phyloP scores from a whole-genome alignment of 2,888 invertebrate genomes.

The Uropetala carovei region DNA sequence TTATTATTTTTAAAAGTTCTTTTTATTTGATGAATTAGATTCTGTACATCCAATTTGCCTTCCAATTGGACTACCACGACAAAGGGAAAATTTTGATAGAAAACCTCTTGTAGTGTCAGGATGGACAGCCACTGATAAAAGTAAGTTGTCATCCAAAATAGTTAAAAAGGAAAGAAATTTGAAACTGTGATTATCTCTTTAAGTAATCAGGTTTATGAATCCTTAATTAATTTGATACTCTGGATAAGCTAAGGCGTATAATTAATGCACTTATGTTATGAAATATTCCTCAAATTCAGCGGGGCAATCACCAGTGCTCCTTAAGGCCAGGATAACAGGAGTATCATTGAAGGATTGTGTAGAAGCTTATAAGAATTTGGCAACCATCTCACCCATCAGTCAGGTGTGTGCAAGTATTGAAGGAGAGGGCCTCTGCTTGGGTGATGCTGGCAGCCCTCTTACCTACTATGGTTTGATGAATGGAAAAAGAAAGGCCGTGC shows the following conservation, averaged over 20 bases:
- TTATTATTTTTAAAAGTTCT: too few species aligned
- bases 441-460: background rate
- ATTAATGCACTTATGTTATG: too few species aligned
- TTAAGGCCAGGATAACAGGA: background rate
- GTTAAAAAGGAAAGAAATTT: too few species aligned
- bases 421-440: background rate
- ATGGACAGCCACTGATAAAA: slow-evolving; percentile 65
- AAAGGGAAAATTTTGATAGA: background rate
- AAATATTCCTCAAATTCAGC: background rate
- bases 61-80: slow-evolving; percentile 1
- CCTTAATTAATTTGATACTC: too few species aligned
- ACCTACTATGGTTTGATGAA: background rate
- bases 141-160: slow-evolving; percentile 13
- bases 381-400: background rate
- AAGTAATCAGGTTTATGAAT: too few species aligned
- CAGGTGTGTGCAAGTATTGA: background rate
- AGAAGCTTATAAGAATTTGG: background rate
- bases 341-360: background rate
- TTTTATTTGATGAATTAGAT: background rate
- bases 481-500: background rate
- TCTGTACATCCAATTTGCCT: slow-evolving; percentile 59
- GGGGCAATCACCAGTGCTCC: background rate
- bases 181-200: too few species aligned
- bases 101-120: slow-evolving; percentile 43
- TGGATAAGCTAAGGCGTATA: too few species aligned